Evolutionary conservation across 2,797 vertebrate species (phyloP), one percentile per base, ranked within the genome.

Genomic region (Euthynnus affinis): DNA sequence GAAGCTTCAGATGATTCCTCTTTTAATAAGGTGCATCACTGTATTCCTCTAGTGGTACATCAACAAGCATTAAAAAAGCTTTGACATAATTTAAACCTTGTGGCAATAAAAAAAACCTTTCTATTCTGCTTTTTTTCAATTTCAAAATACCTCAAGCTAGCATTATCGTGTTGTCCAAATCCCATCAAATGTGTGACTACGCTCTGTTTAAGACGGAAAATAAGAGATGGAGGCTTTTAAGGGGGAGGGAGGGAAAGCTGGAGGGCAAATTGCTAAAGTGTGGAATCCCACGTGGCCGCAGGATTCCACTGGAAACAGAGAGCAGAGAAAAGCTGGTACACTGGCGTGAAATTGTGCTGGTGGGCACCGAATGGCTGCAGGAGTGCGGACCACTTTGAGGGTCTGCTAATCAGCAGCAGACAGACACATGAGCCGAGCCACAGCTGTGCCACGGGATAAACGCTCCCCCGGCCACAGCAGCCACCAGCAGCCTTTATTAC

Each of bases 321-420:
- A 90, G 76, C 5, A 8, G 71, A 89, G 88, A 89, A 88, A 74
- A 84, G 73, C 77, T 80, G 82, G 81, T 49, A 63, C 52, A 61
- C 89, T 86, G 91, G 92, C 85, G 88, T 95, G 94, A 95, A 95
- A 95, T 95, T 95, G 91, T 64, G 84, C 92, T 85, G 84, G 85
- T 91, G 91, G 92, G 91, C 78, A 87, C 65, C 53, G 86, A 83
- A 86, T 67, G 81, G 88, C 89, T 80, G 85, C 84, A 87, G 89
- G 91, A 85, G 88, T 74, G 74, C 14, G 18, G 76, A 88, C 88
- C 89, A 89, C 91, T 94, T 94, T 94, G 92, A 94, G 90, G 83
- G 87, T 82, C 87, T 57, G 89, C 91, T 96, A 95, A 96, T 96
- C 95, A 95, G 93, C 90, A 72, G 88, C 86, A 75, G 87, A 88